Conservation (phyloP, 2,113 vertebrate species). For the Boleophthalmus pectinirostris region DNA sequence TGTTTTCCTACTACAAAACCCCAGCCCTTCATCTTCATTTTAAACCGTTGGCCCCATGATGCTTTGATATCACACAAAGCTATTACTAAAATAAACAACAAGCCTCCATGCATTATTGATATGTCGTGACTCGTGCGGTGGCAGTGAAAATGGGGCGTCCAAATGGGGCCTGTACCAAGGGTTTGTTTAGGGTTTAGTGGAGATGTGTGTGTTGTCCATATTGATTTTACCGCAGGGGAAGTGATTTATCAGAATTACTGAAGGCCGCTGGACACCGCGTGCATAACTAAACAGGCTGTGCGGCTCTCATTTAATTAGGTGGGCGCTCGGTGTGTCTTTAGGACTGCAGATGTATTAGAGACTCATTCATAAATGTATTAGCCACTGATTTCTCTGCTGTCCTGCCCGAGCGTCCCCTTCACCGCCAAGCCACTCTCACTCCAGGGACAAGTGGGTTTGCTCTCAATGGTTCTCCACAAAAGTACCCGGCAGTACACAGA, state of each 20-base stretch:
- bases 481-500: background rate
- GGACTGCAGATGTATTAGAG: constrained; percentile 26
- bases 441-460: constrained; percentile 5
- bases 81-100: constrained; percentile 37
- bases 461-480: constrained; percentile 8
- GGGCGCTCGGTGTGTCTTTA: constrained; percentile 30
- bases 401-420: constrained; percentile 10
- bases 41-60: background rate
- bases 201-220: constrained; percentile 33
- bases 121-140: constrained; percentile 7
- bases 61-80: background rate
- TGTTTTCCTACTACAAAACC: background rate
- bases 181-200: constrained; percentile 47
- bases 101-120: constrained; percentile 48
- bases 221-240: constrained; percentile 59
- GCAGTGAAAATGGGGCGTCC: constrained; percentile 31
- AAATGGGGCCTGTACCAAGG: constrained; percentile 33
- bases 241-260: constrained; percentile 61
- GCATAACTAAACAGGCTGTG: constrained; percentile 53
- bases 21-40: background rate
- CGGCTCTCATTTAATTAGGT: constrained; percentile 40
- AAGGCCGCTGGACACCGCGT: constrained; percentile 43
- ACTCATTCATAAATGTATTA: constrained; percentile 31
- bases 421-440: constrained; percentile 6
- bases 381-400: constrained; percentile 21